Evolutionary conservation across 2,113 vertebrate species (phyloP), one percentile per base, ranked within the genome.

Genomic region (Xiphias gladius): DNA sequence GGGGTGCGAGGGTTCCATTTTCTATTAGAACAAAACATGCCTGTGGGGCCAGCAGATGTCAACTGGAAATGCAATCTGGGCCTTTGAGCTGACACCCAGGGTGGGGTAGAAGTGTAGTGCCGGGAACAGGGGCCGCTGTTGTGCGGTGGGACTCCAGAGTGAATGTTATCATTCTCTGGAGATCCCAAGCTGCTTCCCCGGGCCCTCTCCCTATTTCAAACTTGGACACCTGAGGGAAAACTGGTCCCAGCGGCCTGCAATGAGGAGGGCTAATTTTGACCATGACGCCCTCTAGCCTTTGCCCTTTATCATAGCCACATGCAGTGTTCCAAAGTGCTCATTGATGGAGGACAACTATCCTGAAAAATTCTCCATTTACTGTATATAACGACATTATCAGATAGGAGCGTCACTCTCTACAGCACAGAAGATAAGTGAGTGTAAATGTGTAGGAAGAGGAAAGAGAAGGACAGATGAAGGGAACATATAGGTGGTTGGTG

Each of bases 51-150:
- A 79, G 86, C 85, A 85, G 86, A 82, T 88, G 52, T 92, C 90
- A 91, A 92, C 86, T 92, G 88, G 81, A 94, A 94, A 94, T 92
- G 88, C 89, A 94, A 91, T 92, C 91, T 92, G 88, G 88, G 86
- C 88, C 82, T 92, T 87, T 85, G 86, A 90, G 87, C 80, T 88
- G 87, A 91, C 89, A 89, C 88, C 75, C 84, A 71, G 82, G 75
- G 86, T 84, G 88, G 79, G 86, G 73, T 86, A 75, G 75, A 85
- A 80, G 75, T 76, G 79, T 88, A 76, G 67, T 50, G 81, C 35
- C 24, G 62, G 76, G 74, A 77, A 54, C 61, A 50, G 72, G 61
- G 63, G 76, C 26, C 19, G 55, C 72, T 83, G 82, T 84, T 87
- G 91, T 88, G 86, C 72, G 79, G 69, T 71, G 79, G 79, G 73